phyloP scores from a whole-genome alignment of 1,140 invertebrate genomes.

The Drosophila biarmipes region DNA sequence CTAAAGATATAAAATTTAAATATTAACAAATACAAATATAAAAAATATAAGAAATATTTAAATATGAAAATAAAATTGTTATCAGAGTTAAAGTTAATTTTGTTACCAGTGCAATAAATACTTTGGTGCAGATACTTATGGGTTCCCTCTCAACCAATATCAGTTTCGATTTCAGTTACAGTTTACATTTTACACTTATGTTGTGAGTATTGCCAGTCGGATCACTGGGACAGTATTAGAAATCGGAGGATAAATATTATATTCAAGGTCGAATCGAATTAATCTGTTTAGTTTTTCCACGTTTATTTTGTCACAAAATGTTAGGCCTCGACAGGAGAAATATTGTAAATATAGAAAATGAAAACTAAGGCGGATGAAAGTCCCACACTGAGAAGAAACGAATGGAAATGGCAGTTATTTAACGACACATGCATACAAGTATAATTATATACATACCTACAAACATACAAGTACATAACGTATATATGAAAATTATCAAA shows the following conservation, averaged over 20 bases:
- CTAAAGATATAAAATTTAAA: conserved; percentile 73
- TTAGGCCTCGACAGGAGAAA: conserved; percentile 43
- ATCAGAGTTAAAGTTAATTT: conserved; percentile 80
- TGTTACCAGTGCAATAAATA: conserved; percentile 80
- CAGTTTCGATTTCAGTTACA: conserved; percentile 24
- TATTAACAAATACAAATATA: conserved; percentile 66
- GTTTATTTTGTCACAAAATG: conserved; percentile 42
- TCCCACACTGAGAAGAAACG: conserved; percentile 65
- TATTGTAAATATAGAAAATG: conserved; percentile 58
- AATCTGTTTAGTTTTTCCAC: conserved; percentile 21
- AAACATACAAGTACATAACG: conserved; percentile 51
- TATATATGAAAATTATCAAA: conserved; percentile 71
- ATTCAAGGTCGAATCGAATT: conserved; percentile 18
- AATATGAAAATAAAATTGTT: conserved; percentile 63
- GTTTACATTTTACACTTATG: conserved; percentile 24
- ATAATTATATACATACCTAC: conserved; percentile 50
- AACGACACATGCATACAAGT: conserved; percentile 54
- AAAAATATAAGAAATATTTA: conserved; percentile 42
- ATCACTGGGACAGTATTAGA: conserved; percentile 53
- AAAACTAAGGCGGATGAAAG: conserved; percentile 77
- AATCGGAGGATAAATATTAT: conserved; percentile 13
- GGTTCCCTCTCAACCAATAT: conserved; percentile 46
- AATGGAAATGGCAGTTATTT: conserved; percentile 60
- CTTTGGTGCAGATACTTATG: conserved; percentile 57
- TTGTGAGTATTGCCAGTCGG: conserved; percentile 28